Evolutionary conservation across 2,113 vertebrate genomes (phyloP), one percentile per base, ranked within the genome.

Genomic region (Oryzias celebensis): DNA sequence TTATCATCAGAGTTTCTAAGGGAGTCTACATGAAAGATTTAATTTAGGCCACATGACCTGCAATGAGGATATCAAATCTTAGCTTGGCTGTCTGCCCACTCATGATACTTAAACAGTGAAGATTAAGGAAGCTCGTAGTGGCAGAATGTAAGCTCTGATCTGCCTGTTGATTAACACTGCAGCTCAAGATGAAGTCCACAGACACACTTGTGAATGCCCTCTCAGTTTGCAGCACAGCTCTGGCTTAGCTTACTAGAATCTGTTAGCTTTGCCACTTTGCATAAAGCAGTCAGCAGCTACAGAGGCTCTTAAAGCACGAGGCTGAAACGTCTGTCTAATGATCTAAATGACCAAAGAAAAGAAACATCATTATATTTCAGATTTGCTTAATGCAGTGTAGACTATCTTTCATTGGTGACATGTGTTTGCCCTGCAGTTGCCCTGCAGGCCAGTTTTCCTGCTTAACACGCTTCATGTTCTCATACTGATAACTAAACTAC

Each of bases 231-330:
- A 75, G 62, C 57, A 20, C 61, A 62, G 54, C 72, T 78, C 62
- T 36, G 45, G 57, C 71, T 82, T 76, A 75, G 72, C 57, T 82
- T 76, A 68, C 54, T 57, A 66, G 57, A 84, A 84, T 81, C 71
- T 83, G 70, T 82, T 82, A 85, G 78, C 87, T 58, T 74, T 83
- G 78, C 83, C 81, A 47, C 78, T 85, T 85, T 84, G 75, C 75
- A 60, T 82, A 88, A 86, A 76, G 14, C 67, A 61, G 54, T 68
- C 53, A 53, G 72, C 45, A 48, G 47, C 60, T 51, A 75, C 64
- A 23, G 53, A 68, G 42, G 49, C 16, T 46, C 65, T 57, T 45
- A 64, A 57, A 17, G 42, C 22, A 62, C 42, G 64, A 63, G 20
- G 44, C 15, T 71, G 59, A 45, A 41, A 43, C 36, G 36, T 15